Percentiles rank a stretch among this genome's conserved stretches.
These are phyloP conservation scores for Chironomus riparius DNA, from an alignment of 2,888 invertebrate species.

Conservation along the genomic window DNA sequence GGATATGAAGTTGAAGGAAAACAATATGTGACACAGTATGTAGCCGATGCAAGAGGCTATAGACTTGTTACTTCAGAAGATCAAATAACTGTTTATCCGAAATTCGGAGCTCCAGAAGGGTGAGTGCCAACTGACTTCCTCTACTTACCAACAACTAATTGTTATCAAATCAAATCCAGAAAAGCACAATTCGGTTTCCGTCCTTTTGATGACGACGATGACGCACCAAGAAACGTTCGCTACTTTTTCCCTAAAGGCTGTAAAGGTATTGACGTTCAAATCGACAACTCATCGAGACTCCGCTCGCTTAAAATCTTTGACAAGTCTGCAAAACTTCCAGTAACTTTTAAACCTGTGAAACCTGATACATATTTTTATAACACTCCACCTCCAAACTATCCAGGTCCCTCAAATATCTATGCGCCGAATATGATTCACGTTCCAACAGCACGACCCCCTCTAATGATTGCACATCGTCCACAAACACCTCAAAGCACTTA, in stretches of 20 bases:
- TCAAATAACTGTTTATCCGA: conserved; percentile 8
- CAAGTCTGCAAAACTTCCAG: background rate
- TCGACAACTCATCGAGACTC: conserved; percentile 5
- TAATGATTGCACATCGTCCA: background rate
- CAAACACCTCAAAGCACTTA: background rate
- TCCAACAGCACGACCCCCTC: background rate
- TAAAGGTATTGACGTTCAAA: conserved; percentile 10
- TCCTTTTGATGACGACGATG: background rate
- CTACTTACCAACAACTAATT: background rate
- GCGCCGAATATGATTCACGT: background rate
- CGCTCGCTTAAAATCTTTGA: background rate
- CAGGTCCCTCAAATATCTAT: conserved; percentile 9
- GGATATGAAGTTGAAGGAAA: conserved; percentile 2
- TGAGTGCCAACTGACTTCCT: background rate
- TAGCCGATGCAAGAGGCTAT: conserved; percentile 11
- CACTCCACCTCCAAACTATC: background rate
- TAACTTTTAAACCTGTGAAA: background rate
- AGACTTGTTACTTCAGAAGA: conserved; percentile 13
- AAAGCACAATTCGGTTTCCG: background rate
- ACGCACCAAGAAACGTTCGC: background rate
- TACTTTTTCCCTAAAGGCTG: conserved; percentile 13
- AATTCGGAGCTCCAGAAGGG: background rate
- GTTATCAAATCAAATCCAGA: background rate
- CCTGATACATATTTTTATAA: background rate
- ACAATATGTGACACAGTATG: conserved; percentile 3